Percentiles rank a stretch among this genome's conserved stretches.
phyloP scores from a whole-genome alignment of 2,797 vertebrate genomes.

The Danionella dracula region DNA sequence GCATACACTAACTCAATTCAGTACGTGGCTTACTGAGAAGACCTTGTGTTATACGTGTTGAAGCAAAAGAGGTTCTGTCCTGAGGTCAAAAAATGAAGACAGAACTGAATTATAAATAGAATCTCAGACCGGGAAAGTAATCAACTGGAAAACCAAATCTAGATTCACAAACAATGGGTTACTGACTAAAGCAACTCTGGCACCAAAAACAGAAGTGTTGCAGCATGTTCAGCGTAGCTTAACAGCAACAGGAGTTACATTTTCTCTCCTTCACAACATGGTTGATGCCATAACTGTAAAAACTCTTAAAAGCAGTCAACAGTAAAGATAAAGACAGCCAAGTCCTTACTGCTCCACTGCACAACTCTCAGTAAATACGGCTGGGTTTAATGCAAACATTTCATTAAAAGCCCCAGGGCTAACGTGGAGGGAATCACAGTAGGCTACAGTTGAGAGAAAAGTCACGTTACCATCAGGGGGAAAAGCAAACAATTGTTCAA shows the following conservation, averaged over 20 bases:
- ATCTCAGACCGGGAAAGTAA: neutral
- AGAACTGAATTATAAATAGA: neutral
- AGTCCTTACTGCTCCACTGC: neutral
- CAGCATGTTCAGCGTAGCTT: neutral
- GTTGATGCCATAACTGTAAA: neutral
- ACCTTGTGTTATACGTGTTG: too few relatives aligned
- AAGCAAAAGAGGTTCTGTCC: too few relatives aligned
- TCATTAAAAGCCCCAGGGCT: neutral
- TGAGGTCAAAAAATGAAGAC: too few relatives aligned
- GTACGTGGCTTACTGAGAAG: too few relatives aligned
- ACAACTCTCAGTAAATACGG: slow-evolving; percentile 28
- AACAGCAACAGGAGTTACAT: neutral
- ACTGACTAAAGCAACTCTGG: too few relatives aligned
- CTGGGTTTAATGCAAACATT: slow-evolving; percentile 37
- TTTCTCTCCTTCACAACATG: neutral
- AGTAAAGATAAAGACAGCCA: neutral
- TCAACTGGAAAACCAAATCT: neutral
- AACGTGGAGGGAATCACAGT: slow-evolving; percentile 25
- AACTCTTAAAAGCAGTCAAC: neutral
- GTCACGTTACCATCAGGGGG: slow-evolving; percentile 38
- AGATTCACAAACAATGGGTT: too few relatives aligned
- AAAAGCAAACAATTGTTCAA: slow-evolving; percentile 25
- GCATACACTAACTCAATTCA: too few relatives aligned
- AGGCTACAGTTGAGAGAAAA: slow-evolving; percentile 37
- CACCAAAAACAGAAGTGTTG: neutral